phyloP scores from a whole-genome alignment of 2,888 invertebrate genomes.

The Dioctria linearis region DNA sequence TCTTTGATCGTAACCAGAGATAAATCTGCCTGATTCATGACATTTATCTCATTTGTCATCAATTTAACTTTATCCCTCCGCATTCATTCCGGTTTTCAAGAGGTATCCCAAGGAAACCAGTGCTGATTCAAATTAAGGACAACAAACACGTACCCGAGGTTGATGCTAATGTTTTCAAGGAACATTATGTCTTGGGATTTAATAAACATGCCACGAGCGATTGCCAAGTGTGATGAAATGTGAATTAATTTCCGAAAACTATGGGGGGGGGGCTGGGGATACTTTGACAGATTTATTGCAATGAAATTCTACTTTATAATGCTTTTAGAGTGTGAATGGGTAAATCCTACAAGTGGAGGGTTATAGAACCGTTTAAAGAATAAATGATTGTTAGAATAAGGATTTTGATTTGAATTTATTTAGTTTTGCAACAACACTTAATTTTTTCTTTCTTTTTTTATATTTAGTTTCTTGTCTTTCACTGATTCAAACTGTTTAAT shows the following conservation, averaged over 20 bases:
- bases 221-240: not conserved
- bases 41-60: conserved; percentile 56
- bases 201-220: not conserved
- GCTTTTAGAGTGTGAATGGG: too few species aligned
- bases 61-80: conserved; percentile 43
- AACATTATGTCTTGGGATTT: not conserved
- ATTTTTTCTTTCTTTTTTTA: too few species aligned
- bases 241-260: not conserved
- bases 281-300: too few species aligned
- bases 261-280: too few species aligned
- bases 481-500: too few species aligned
- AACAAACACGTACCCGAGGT: not conserved
- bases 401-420: too few species aligned
- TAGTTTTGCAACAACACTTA: too few species aligned
- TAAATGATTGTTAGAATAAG: too few species aligned
- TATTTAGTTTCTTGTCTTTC: too few species aligned
- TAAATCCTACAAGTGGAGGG: too few species aligned
- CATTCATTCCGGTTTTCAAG: not conserved
- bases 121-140: not conserved
- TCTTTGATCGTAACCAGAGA: conserved; percentile 53
- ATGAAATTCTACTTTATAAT: too few species aligned
- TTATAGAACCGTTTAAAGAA: too few species aligned
- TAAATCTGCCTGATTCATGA: conserved; percentile 56
- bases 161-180: not conserved
- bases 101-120: conserved; percentile 10